phyloP scores from a whole-genome alignment of 92 coral and sea anemone genomes.

The Heliopora coerulea region DNA sequence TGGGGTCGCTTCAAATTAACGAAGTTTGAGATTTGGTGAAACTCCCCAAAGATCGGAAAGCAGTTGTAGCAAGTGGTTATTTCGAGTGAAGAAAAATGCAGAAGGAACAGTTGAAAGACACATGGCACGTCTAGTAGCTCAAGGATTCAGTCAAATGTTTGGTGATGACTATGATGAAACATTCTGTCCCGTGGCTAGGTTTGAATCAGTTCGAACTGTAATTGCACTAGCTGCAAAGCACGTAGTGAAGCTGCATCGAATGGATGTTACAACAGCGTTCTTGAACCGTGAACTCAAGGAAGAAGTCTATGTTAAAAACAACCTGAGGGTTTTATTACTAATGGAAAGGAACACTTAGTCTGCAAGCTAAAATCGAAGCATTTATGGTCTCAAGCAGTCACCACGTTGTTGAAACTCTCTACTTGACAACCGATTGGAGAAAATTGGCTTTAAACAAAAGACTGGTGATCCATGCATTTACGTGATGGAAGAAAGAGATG shows the following conservation, averaged over 20 bases:
- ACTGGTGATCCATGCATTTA: conserved; percentile 54
- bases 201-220: conserved; percentile 60
- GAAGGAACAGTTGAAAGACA: conserved; percentile 32
- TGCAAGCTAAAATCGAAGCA: conserved; percentile 33
- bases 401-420: conserved; percentile 59
- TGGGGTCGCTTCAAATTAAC: conserved; percentile 44
- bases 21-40: conserved; percentile 60
- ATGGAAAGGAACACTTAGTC: conserved; percentile 44
- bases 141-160: conserved; percentile 49
- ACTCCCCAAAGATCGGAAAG: conserved; percentile 54
- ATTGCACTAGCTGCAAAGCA: conserved; percentile 50
- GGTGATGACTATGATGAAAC: conserved; percentile 59
- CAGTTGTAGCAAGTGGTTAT: conserved; percentile 61
- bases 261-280: conserved; percentile 62
- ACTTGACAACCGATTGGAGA: conserved; percentile 41
- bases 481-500: conserved; percentile 38
- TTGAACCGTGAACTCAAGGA: conserved; percentile 54
- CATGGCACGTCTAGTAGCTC: conserved; percentile 48
- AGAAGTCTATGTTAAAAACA: conserved; percentile 56
- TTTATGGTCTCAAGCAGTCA: conserved; percentile 61
- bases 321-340: conserved; percentile 48
- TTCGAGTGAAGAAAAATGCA: conserved; percentile 19
- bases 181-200: conserved; percentile 53
- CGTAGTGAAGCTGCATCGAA: conserved; percentile 52
- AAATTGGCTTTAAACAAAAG: conserved; percentile 49